These are phyloP conservation scores for Urophycis tenuis DNA, from an alignment of 2,797 vertebrate species.

Conservation along the genomic window DNA sequence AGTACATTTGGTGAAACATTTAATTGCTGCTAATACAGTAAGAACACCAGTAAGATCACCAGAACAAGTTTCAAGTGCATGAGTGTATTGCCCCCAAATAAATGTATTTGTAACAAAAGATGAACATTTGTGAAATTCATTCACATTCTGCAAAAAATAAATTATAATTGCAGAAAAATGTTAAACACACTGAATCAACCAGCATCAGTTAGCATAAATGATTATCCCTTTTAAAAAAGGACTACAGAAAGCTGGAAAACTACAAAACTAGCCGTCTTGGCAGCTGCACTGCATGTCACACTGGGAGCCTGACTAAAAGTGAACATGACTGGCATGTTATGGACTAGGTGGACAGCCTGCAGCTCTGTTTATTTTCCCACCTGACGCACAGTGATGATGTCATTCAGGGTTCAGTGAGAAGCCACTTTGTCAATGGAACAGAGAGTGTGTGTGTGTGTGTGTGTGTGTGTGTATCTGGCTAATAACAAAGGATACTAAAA, in stretches of 20 bases:
- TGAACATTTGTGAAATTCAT: neutral
- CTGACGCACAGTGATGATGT: constrained; percentile 18
- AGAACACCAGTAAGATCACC: no score
- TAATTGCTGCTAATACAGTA: no score
- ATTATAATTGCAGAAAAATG: neutral
- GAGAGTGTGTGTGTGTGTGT: constrained; percentile 9
- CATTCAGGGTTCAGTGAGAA: constrained; percentile 26
- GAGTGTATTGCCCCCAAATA: no score
- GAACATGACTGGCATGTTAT: constrained; percentile 16
- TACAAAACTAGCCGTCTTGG: no score
- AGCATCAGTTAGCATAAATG: neutral
- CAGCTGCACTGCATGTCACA: neutral
- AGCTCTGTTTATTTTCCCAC: constrained; percentile 29
- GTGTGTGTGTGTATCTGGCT: constrained; percentile 8
- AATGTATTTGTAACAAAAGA: neutral
- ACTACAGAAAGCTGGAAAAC: neutral
- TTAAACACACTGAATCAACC: no score
- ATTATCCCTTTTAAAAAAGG: neutral
- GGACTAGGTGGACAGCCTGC: neutral
- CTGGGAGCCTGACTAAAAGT: neutral
- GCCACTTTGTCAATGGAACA: constrained; percentile 12
- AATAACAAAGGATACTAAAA: neutral
- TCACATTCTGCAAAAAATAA: neutral
- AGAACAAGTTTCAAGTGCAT: no score
- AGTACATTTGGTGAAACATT: no score